Percentiles rank a stretch among this genome's conserved stretches.
These are phyloP conservation scores for Lichenostomus cassidix DNA, from an alignment of 2,113 vertebrate species.

Conservation along the genomic window DNA sequence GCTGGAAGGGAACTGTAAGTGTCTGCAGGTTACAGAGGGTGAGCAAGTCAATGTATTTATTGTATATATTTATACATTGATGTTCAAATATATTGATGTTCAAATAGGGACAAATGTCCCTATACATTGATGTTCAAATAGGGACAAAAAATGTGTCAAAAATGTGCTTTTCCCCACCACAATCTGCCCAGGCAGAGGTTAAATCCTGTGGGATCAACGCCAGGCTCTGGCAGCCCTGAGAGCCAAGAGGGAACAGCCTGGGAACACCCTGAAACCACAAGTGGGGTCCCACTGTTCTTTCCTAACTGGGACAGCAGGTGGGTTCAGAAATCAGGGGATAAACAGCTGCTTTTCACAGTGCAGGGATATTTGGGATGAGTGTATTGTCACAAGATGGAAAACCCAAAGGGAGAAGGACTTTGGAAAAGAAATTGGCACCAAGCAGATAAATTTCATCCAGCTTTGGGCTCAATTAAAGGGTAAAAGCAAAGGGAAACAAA, in stretches of 20 bases:
- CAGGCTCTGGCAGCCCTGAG: background rate
- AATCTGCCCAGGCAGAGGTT: background rate
- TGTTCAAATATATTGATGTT: fast-evolving
- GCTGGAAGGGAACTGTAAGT: background rate
- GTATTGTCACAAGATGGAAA: fast-evolving
- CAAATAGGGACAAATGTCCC: background rate
- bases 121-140: fast-evolving
- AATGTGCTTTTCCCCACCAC: background rate
- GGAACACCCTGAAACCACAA: background rate
- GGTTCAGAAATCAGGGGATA: background rate
- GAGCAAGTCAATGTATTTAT: background rate
- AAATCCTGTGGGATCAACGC: background rate
- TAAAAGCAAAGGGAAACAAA: background rate
- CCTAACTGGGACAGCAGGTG: fast-evolving
- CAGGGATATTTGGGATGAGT: background rate
- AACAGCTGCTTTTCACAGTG: background rate
- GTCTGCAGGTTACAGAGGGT: too few relatives aligned
- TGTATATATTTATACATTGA: fast-evolving
- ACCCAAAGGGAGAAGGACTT: background rate
- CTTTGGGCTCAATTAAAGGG: background rate
- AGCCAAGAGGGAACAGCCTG: background rate
- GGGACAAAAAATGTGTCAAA: background rate
- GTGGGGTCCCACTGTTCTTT: background rate
- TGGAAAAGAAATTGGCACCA: background rate
- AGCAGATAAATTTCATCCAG: background rate